Evolutionary conservation across 2,888 invertebrate species (phyloP), one percentile per base, ranked within the genome.

Genomic region (Diplazon laetatorius): DNA sequence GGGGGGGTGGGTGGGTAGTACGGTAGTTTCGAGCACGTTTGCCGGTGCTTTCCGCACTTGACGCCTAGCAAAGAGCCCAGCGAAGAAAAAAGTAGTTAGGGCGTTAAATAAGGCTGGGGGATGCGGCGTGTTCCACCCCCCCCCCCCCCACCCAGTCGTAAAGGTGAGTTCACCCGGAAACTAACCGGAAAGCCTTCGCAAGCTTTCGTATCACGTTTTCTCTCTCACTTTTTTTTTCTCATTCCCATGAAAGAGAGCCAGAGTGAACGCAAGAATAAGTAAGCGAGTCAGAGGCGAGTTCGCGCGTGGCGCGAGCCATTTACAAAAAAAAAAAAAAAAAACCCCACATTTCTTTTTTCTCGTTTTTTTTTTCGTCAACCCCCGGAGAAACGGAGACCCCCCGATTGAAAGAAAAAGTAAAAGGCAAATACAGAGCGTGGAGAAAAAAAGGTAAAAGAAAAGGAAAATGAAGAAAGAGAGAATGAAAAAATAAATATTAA

Each of bases 151-250:
- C 35, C 42, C 68, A 22, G 63, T 77, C 80, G 68, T 80, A 79
- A 80, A 77, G 70, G 73, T 78, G 71, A 80, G 78, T 82, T 83
- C 82, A 82, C 68, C 80, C 79, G 79, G 81, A 81, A 77, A 80
- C 72, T 69, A 65, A 77, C 80, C 79, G 70, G n/a, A 80, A 63
- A 59, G 65, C 73, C 75, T 37, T 70, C n/a, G 70, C 72, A 18
- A 71, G n/a, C n/a, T 57, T 65, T 48, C 66, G 76, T 55, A 60
- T 35, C 48, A 50, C 60, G 52, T 63, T 76, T 42, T 71, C 52
- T 50, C 50, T 6, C 30, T 30, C 30, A 5, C 30, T 30, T 6
- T 30, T 6, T 30, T 6, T 48, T 20, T 48, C 48, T 48, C 48
- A 18, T 10, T 2, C 12, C 2, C 25, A n/a, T 22, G 63, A 20